Base-by-base conservation (phyloP, 1,140 invertebrate species). In the Hyles vespertilio region DNA sequence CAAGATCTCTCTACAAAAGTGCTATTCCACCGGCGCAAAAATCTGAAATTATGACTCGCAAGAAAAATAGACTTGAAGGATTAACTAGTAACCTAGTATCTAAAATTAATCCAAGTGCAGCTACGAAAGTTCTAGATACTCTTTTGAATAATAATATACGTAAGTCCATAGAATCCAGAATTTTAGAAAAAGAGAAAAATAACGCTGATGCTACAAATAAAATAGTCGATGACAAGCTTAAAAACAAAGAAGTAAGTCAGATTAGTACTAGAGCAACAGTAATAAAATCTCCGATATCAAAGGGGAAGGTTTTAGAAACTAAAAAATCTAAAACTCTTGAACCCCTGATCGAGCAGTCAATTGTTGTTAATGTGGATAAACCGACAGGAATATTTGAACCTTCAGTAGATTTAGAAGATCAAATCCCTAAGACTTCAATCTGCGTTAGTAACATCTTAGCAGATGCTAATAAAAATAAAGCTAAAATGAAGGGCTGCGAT, bases 361-460 rank as follows among this genome's bases (percentile, higher is more conserved):
- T 86, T 48, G 80, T 89, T 7, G 79, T 89, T 1, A 89, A 89
- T 72, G 76, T 84, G 2, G 88, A 90, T 62, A 89, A 90, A 61
- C 92, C 92, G 0, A 92, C 92, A 0, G 92, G 92, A 10, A 91
- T 93, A 63, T 93, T 93, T 77, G 91, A 92, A 67, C 91, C 92
- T 0, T 92, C 92, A 5, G 79, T 92, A 36, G 91, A 92, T 73
- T 79, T 92, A 53, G 92, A 92, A 84, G 89, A 92, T 59, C 91
- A 92, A 77, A 92, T 92, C 62, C 91, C 91, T 3, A 89, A 91
- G 53, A 87, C 90, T 6, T 91, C 91, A 36, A 90, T 89, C 57
- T 81, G 86, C 61, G 71, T 87, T 7, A 80, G 56, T 44, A 86
- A 73, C 67, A 50, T 74, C 57, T 56, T 84, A 77, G 32, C 72